These are phyloP conservation scores for Drosophila kepulauana DNA, from an alignment of 1,140 invertebrate species.

Conservation along the genomic window DNA sequence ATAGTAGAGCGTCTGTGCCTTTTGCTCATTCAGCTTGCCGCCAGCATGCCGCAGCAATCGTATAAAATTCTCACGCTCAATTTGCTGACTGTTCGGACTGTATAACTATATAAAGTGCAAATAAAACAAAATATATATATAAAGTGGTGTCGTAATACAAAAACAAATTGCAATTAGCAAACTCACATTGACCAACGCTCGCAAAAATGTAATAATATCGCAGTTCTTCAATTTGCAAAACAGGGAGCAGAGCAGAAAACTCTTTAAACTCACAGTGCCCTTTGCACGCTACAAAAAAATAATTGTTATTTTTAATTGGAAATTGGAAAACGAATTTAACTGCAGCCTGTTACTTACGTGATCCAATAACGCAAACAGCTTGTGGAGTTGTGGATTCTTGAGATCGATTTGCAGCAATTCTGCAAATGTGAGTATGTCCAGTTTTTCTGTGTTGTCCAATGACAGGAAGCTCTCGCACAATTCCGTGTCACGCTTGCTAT, in stretches of 20 bases:
- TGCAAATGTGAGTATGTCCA: slow-evolving; percentile 75
- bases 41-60: slow-evolving; percentile 70
- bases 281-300: slow-evolving; percentile 47
- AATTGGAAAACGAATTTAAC: not conserved
- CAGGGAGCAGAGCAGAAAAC: slow-evolving; percentile 74
- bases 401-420: slow-evolving; percentile 70
- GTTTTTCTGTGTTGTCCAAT: slow-evolving; percentile 60
- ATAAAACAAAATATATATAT: not conserved
- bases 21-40: slow-evolving; percentile 66
- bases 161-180: slow-evolving; percentile 1
- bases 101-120: slow-evolving; percentile 56
- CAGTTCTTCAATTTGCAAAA: slow-evolving; percentile 76
- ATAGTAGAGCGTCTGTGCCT: slow-evolving; percentile 66
- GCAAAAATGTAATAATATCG: slow-evolving; percentile 73
- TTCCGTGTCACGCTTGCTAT: slow-evolving; percentile 59
- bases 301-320: not conserved
- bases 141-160: not conserved
- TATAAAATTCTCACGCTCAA: slow-evolving; percentile 66
- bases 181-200: slow-evolving; percentile 65
- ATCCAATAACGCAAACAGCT: slow-evolving; percentile 74
- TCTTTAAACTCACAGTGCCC: slow-evolving; percentile 74
- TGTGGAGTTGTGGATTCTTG: slow-evolving; percentile 63
- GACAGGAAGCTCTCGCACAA: slow-evolving; percentile 56
- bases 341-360: slow-evolving; percentile 53
- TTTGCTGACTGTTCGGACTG: slow-evolving; percentile 61